Evolutionary conservation across 2,797 vertebrate genomes (phyloP).

Genomic region (Jordanella pulchra): DNA sequence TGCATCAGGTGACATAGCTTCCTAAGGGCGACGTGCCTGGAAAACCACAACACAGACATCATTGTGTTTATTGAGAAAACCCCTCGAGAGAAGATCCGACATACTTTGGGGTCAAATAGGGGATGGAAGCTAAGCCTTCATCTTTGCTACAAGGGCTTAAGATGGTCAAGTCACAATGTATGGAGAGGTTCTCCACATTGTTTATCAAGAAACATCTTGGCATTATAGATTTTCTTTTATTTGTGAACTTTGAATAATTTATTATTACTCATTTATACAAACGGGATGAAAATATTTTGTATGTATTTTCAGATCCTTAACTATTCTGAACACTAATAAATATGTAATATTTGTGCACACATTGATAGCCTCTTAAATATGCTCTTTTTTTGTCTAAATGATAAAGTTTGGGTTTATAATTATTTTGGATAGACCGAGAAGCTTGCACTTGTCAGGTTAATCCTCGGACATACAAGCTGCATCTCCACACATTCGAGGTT

Average conservation of each 20-base stretch:
- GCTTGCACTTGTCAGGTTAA: background rate
- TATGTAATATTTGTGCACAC: background rate
- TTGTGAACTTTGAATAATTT: background rate
- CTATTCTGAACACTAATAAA: background rate
- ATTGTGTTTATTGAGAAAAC: slow-evolving; percentile 64
- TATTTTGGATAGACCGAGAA: background rate
- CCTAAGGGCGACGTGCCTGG: slow-evolving; percentile 48
- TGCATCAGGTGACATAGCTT: slow-evolving; percentile 61
- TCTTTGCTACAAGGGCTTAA: slow-evolving; percentile 5
- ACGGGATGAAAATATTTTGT: background rate
- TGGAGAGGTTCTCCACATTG: background rate
- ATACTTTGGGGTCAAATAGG: slow-evolving; percentile 34
- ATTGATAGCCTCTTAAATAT: background rate
- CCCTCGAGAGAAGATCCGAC: slow-evolving; percentile 68
- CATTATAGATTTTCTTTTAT: background rate
- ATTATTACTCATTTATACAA: background rate
- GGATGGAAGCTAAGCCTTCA: slow-evolving; percentile 17
- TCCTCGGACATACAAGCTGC: background rate
- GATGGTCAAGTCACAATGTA: background rate
- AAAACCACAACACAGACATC: slow-evolving; percentile 54
- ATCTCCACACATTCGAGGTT: background rate
- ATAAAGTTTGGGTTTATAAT: background rate
- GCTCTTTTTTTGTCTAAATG: background rate
- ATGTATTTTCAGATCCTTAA: background rate
- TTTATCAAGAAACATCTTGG: slow-evolving; percentile 8